phyloP scores from a whole-genome alignment of 2,113 vertebrate genomes.

The Isichthys henryi region DNA sequence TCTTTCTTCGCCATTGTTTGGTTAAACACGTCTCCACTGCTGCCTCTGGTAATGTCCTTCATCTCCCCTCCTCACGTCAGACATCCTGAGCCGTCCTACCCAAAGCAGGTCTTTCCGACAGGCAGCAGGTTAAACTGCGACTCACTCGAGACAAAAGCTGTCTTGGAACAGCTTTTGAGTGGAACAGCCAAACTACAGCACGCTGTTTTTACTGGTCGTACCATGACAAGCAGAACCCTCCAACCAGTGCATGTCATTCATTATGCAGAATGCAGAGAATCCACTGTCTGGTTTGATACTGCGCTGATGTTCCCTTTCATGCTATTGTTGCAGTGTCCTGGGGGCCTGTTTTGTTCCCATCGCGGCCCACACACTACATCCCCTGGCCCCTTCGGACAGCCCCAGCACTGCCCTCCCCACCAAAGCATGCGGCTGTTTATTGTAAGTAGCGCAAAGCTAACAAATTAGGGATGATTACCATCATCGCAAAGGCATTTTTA shows the following conservation, averaged over 20 bases:
- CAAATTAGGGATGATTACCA: constrained; percentile 23
- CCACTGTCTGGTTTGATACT: background rate
- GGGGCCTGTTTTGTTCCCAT: background rate
- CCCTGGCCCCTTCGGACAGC: background rate
- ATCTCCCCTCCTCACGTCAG: background rate
- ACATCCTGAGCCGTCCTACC: background rate
- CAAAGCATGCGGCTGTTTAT: constrained; percentile 13
- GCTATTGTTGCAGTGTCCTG: background rate
- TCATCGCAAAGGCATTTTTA: constrained; percentile 16
- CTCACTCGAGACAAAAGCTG: background rate
- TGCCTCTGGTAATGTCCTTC: background rate
- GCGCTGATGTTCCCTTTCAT: background rate
- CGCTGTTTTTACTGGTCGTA: too few species aligned
- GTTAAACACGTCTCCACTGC: background rate
- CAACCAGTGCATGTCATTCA: background rate
- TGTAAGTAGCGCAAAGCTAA: constrained; percentile 24
- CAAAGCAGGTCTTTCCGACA: background rate
- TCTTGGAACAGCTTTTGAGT: too few species aligned
- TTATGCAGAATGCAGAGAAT: background rate
- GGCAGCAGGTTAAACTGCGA: background rate
- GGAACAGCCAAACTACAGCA: background rate
- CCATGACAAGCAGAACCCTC: too few species aligned
- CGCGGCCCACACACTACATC: background rate
- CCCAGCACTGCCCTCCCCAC: background rate
- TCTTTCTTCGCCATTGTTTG: background rate